phyloP scores from a whole-genome alignment of 2,113 vertebrate species.

The Gavialis gangeticus region DNA sequence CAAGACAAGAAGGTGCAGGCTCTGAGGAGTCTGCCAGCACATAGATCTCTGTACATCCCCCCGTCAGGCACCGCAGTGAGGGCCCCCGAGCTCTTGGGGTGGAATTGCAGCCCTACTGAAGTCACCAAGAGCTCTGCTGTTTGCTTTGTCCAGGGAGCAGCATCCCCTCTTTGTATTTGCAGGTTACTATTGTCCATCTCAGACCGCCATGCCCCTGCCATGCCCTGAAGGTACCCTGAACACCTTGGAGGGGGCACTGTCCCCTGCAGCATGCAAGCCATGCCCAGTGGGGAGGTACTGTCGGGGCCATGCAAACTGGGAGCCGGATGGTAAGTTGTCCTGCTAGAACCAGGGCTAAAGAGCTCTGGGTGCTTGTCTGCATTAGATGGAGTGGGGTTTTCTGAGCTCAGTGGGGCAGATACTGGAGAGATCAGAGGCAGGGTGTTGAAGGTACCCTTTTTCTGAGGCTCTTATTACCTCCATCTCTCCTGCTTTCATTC shows the following conservation, averaged over 20 bases:
- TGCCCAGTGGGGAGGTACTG: conserved; percentile 89
- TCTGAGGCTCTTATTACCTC: not conserved
- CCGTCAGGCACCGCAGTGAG: fast-evolving
- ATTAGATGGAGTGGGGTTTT: fast-evolving
- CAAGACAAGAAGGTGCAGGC: fast-evolving
- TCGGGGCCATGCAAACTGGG: conserved; percentile 80
- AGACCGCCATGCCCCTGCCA: conserved; percentile 74
- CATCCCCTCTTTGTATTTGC: not conserved
- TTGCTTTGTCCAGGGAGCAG: not conserved
- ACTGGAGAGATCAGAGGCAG: fast-evolving
- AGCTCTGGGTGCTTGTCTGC: no score
- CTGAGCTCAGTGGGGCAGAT: not conserved
- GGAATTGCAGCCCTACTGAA: not conserved
- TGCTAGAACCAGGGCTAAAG: not conserved
- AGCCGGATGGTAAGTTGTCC: conserved; percentile 84
- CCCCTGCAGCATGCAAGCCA: conserved; percentile 78
- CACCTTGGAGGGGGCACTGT: conserved; percentile 76
- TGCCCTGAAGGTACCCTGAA: conserved; percentile 88
- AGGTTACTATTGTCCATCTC: conserved; percentile 88
- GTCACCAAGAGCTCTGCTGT: not conserved
- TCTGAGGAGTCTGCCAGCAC: not conserved
- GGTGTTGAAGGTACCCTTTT: fast-evolving
- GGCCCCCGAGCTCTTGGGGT: fast-evolving
- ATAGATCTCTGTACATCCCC: fast-evolving
- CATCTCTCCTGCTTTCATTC: not conserved